Percentiles rank a stretch among this genome's conserved stretches.
Evolutionary conservation across 2,797 vertebrate genomes (phyloP).

Genomic region (Amblyopsis hoosieri): DNA sequence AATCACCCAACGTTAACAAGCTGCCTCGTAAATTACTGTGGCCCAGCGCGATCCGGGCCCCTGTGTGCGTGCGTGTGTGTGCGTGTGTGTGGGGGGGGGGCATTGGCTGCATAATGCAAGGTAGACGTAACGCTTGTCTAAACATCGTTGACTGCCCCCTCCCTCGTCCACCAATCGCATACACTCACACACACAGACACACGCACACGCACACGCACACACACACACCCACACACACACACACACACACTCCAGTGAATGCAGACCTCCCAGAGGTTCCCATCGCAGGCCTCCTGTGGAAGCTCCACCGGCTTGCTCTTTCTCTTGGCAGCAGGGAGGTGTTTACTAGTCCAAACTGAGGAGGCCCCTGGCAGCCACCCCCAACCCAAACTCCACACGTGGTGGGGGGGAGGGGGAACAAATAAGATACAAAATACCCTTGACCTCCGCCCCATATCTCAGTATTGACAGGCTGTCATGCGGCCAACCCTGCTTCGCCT

Average conservation of each 20-base stretch:
- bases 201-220: not conserved
- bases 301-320: conserved; percentile 39
- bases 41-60: conserved; percentile 48
- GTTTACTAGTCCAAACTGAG: conserved; percentile 26
- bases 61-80: conserved; percentile 9
- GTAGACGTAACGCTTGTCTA: conserved; percentile 63
- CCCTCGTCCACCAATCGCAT: conserved; percentile 9
- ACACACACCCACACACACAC: conserved; percentile 10
- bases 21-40: conserved; percentile 78
- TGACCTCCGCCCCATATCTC: too few species aligned
- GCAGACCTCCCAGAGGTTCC: conserved; percentile 34
- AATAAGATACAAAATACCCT: too few species aligned
- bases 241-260: not conserved
- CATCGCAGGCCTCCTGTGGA: conserved; percentile 36
- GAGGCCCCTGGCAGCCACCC: conserved; percentile 17
- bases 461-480: too few species aligned
- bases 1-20: conserved; percentile 80
- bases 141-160: conserved; percentile 67
- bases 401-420: not conserved
- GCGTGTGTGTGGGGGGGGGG: conserved; percentile 1
- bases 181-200: not conserved
- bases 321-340: conserved; percentile 30
- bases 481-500: too few species aligned
- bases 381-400: not conserved
- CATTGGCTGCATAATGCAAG: conserved; percentile 41